Percentiles rank a stretch among this genome's conserved stretches.
phyloP scores from a whole-genome alignment of 2,797 vertebrate species.

The Mycteria americana region DNA sequence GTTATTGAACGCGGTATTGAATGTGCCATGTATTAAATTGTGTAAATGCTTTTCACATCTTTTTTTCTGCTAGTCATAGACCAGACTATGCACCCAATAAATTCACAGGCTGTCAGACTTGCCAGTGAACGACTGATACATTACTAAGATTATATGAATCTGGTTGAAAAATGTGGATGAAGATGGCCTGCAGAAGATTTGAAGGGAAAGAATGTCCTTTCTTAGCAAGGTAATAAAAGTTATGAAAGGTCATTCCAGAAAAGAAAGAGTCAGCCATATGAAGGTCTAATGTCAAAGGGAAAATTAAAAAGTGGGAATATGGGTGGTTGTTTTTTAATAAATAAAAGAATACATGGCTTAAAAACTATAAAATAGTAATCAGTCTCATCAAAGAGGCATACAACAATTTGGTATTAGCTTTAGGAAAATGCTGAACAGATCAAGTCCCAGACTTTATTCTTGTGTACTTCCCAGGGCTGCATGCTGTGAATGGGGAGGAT shows the following conservation, averaged over 20 bases:
- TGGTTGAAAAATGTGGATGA: not conserved
- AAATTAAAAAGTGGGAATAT: not conserved
- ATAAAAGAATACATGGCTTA: not conserved
- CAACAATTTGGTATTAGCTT: not conserved
- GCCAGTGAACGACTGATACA: not conserved
- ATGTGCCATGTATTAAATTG: not conserved
- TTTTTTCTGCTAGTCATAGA: not conserved
- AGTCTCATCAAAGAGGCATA: not conserved
- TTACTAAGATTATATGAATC: not conserved
- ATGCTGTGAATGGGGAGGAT: not conserved
- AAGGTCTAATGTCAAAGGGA: not conserved
- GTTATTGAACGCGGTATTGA: not conserved
- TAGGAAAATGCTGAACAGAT: not conserved
- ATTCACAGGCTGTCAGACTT: constrained; percentile 25
- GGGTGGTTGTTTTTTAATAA: not conserved
- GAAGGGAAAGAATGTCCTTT: not conserved
- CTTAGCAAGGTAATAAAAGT: not conserved
- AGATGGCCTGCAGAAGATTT: not conserved
- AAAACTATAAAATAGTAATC: not conserved
- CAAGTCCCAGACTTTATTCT: not conserved
- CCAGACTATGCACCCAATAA: not conserved
- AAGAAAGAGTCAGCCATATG: not conserved
- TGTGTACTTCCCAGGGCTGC: not conserved
- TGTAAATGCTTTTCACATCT: not conserved
- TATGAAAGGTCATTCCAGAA: not conserved